Percentiles rank a stretch among this genome's conserved stretches.
phyloP scores from a whole-genome alignment of 2,113 vertebrate species.

The Mormoops blainvillei region DNA sequence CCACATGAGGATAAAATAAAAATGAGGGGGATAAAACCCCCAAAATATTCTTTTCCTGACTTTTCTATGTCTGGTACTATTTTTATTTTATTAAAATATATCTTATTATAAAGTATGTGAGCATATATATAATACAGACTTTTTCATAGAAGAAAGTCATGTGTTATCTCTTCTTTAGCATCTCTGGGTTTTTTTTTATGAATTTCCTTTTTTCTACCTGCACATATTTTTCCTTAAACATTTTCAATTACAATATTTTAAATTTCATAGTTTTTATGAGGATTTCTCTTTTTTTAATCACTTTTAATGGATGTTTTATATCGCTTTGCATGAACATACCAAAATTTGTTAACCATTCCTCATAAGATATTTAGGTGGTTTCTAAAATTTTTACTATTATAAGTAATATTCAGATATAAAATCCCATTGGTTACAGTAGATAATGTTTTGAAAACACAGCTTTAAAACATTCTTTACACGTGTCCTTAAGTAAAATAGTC shows the following conservation, averaged over 20 bases:
- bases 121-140: neutral
- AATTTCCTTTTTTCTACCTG: neutral
- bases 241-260: neutral
- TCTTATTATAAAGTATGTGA: neutral
- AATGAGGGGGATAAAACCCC: too few species aligned
- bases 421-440: neutral
- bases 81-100: neutral
- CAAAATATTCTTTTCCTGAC: neutral
- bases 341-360: neutral
- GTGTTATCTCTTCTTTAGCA: neutral
- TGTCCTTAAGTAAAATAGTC: neutral
- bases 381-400: neutral
- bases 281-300: neutral
- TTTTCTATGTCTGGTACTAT: neutral
- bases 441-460: neutral
- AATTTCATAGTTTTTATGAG: neutral
- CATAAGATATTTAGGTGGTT: neutral
- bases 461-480: neutral
- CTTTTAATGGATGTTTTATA: neutral
- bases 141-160: neutral
- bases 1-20: too few species aligned
- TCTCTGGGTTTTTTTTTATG: neutral
- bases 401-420: neutral
- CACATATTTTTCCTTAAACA: neutral
- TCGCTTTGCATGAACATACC: neutral